Conservation (phyloP, 2,888 invertebrate genomes). For the Aleiodes leptofemur region DNA sequence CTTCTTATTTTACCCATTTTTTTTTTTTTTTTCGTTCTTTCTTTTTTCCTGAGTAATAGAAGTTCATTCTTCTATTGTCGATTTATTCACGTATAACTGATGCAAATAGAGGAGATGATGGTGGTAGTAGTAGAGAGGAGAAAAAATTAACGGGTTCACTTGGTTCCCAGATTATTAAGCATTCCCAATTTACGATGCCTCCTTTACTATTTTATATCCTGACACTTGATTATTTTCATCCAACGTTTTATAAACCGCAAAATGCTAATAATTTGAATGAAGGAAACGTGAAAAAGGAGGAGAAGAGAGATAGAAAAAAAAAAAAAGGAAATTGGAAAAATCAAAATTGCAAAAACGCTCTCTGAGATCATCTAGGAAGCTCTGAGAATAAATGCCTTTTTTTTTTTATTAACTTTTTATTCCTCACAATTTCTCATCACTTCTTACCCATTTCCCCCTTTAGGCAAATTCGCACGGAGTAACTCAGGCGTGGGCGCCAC, state of each 20-base stretch:
- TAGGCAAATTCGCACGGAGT: slow-evolving; percentile 45
- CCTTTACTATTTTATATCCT: slow-evolving; percentile 1
- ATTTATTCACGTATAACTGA: no score
- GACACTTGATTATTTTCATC: slow-evolving; percentile 51
- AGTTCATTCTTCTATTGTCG: no score
- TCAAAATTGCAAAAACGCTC: slow-evolving; percentile 13
- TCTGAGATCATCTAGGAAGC: slow-evolving; percentile 40
- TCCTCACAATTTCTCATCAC: slow-evolving; percentile 27
- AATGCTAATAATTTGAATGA: slow-evolving; percentile 23
- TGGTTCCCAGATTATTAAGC: slow-evolving; percentile 21
- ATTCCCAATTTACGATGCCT: slow-evolving; percentile 18
- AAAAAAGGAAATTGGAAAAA: background rate
- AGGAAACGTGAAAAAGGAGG: slow-evolving; percentile 2
- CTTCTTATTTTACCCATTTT: no score
- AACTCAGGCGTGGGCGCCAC: slow-evolving; percentile 59
- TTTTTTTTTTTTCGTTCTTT: no score
- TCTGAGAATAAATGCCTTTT: slow-evolving; percentile 5
- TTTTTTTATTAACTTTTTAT: no score
- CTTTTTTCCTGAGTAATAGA: no score
- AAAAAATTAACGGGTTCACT: background rate
- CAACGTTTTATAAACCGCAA: slow-evolving; percentile 49
- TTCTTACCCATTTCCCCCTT: slow-evolving; percentile 9
- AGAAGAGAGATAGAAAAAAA: background rate
- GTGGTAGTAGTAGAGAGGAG: background rate
- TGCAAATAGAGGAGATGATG: no score